Percentiles rank a stretch among this genome's conserved stretches.
Conservation (phyloP, 2,888 invertebrate species). For the Nasonovia ribisnigri region DNA sequence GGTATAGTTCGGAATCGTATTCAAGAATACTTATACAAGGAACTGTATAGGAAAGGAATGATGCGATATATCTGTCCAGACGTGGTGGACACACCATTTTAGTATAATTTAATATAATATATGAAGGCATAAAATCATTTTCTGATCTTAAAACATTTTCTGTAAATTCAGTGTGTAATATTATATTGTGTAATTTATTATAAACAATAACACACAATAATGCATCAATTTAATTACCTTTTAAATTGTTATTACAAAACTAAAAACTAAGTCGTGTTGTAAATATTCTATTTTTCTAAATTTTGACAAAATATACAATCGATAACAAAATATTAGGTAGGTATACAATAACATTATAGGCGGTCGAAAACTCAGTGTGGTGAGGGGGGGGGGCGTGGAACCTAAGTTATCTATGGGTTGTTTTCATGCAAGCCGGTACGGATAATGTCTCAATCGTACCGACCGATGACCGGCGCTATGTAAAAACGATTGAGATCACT, state of each 20-base stretch:
- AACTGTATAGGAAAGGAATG: background rate
- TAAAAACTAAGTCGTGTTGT: background rate
- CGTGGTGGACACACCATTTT: background rate
- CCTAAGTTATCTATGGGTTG: background rate
- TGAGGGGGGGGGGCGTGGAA: background rate
- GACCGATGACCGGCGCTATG: background rate
- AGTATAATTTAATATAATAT: background rate
- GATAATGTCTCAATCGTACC: background rate
- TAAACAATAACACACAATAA: background rate
- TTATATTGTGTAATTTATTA: background rate
- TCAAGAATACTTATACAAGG: background rate
- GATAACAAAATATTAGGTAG: background rate
- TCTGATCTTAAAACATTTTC: background rate
- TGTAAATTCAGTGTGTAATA: background rate
- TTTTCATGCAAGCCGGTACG: background rate
- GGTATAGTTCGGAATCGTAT: background rate
- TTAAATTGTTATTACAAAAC: conserved; percentile 1
- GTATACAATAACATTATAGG: background rate
- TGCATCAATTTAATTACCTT: background rate
- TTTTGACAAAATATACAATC: background rate
- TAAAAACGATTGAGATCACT: background rate
- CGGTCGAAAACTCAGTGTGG: background rate
- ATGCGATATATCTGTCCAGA: background rate
- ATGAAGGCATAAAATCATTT: background rate
- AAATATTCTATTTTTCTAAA: background rate